These are phyloP conservation scores for Polypterus bichir DNA, from an alignment of 2,113 vertebrate species.

Conservation along the genomic window DNA sequence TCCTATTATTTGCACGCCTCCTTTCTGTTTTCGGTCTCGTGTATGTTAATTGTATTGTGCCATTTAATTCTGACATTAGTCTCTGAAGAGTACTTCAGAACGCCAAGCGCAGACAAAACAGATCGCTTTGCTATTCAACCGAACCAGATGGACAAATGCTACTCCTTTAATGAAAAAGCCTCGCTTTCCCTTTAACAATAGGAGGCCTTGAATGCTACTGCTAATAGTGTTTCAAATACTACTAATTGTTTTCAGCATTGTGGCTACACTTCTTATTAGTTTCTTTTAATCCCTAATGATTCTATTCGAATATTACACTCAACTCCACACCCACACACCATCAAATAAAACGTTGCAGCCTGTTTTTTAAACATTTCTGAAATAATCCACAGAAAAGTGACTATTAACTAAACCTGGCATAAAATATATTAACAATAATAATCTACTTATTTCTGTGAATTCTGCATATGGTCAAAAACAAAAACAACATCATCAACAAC, in stretches of 20 bases:
- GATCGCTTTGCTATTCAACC: slow-evolving; percentile 47
- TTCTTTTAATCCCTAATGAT: background rate
- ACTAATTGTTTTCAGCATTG: slow-evolving; percentile 37
- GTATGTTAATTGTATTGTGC: slow-evolving; percentile 62
- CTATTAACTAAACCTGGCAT: no score
- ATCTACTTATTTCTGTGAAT: no score
- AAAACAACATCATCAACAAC: no score
- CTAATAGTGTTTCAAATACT: slow-evolving; percentile 35
- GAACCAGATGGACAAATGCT: slow-evolving; percentile 55
- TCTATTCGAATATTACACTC: no score
- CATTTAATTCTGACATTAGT: slow-evolving; percentile 55
- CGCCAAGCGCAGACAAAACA: slow-evolving; percentile 54
- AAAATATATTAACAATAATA: no score
- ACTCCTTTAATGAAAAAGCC: slow-evolving; percentile 37
- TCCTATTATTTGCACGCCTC: slow-evolving; percentile 53
- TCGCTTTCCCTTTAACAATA: slow-evolving; percentile 26
- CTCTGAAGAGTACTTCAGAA: slow-evolving; percentile 56
- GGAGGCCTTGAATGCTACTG: slow-evolving; percentile 27
- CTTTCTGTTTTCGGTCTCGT: slow-evolving; percentile 40
- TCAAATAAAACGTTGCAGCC: no score
- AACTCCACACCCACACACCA: no score
- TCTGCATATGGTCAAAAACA: no score
- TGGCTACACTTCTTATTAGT: slow-evolving; percentile 3
- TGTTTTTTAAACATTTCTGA: no score
- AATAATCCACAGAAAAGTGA: no score